These are phyloP conservation scores for Lutraria rhynchaena DNA, from an alignment of 1,140 invertebrate genomes.

Conservation along the genomic window DNA sequence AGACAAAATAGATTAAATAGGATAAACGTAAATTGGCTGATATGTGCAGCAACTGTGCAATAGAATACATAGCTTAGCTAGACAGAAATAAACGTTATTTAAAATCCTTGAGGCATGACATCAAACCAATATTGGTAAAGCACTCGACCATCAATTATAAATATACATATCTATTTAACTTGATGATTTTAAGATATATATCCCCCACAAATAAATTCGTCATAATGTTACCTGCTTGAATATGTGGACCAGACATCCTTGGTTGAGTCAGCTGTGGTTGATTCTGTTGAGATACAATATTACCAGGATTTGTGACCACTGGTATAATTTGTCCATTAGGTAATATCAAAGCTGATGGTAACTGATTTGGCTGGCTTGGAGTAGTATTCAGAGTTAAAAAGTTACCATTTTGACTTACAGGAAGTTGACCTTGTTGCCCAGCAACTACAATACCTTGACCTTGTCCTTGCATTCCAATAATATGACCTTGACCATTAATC, in stretches of 20 bases:
- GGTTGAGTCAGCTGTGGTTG: conserved; percentile 40
- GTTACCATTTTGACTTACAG: conserved; percentile 62
- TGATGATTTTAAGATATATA: too few relatives aligned
- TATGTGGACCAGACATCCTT: conserved; percentile 48
- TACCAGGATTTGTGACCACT: conserved; percentile 81
- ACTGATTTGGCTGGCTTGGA: conserved; percentile 73
- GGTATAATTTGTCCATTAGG: conserved; percentile 83
- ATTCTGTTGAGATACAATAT: conserved; percentile 55
- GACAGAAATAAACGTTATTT: too few relatives aligned
- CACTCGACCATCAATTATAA: too few relatives aligned
- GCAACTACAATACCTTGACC: conserved; percentile 53
- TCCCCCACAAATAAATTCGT: too few relatives aligned
- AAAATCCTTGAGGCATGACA: too few relatives aligned
- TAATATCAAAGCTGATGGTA: conserved; percentile 81
- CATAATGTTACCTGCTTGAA: conserved; percentile 39
- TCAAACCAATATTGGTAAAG: too few relatives aligned
- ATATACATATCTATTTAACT: too few relatives aligned
- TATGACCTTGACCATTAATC: conserved; percentile 54
- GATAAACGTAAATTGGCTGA: too few relatives aligned
- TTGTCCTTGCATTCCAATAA: conserved; percentile 63
- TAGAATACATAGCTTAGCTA: too few relatives aligned
- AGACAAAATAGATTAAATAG: too few relatives aligned
- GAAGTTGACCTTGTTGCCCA: conserved; percentile 53
- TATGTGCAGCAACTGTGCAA: too few relatives aligned
- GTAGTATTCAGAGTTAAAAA: conserved; percentile 67